A percentile compares a stretch with the other conserved stretches of the same genome.
These are phyloP conservation scores for Neoaliturus tenellus DNA, from an alignment of 2,888 invertebrate genomes.

Conservation along the genomic window DNA sequence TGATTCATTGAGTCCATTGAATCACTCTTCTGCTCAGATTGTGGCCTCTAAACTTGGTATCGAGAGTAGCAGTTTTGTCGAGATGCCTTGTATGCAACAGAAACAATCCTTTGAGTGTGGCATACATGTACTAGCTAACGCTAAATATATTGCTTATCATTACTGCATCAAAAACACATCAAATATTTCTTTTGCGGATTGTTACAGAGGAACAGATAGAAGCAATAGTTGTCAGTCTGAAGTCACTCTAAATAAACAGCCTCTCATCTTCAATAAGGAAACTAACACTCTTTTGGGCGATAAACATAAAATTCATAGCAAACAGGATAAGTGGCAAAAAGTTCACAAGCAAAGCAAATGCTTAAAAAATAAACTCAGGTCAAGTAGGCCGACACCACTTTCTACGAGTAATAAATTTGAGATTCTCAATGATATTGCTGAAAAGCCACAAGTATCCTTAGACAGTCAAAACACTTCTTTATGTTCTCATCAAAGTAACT, in stretches of 20 bases:
- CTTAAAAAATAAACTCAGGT: too few relatives aligned
- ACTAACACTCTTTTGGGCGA: background rate
- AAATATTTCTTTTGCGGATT: background rate
- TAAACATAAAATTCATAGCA: background rate
- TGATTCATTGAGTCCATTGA: background rate
- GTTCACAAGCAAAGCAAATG: background rate
- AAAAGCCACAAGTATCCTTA: background rate
- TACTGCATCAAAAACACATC: background rate
- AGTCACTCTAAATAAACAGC: background rate
- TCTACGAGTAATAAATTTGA: background rate
- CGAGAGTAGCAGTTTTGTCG: background rate
- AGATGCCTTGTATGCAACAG: conserved; percentile 8
- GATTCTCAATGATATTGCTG: background rate
- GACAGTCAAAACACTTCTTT: background rate
- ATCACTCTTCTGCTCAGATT: background rate
- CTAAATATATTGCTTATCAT: background rate
- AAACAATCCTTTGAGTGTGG: background rate
- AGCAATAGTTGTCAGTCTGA: background rate
- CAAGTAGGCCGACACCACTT: background rate
- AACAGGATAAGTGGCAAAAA: background rate
- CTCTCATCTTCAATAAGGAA: background rate
- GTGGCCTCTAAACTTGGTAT: background rate
- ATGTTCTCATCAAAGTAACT: background rate
- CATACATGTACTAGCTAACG: background rate
- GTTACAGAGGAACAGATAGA: background rate